These are phyloP conservation scores for Hydropotes inermis DNA, from an alignment of 2,113 vertebrate genomes.

Conservation along the genomic window DNA sequence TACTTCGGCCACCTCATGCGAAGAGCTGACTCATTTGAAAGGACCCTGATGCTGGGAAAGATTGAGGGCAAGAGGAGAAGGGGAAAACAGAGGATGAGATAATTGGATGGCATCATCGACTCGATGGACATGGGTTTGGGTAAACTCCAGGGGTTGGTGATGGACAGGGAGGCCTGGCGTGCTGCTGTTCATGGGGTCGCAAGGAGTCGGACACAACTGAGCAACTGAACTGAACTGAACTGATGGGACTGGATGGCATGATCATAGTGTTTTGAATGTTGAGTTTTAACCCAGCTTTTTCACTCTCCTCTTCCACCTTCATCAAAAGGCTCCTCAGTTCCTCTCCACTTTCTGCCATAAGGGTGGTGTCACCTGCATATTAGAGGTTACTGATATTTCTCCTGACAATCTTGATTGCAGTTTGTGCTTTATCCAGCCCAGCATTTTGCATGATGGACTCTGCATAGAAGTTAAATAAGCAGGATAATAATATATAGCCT, in stretches of 20 bases:
- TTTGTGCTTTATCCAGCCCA: neutral
- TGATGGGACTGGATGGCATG: neutral
- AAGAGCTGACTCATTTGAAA: too few species aligned
- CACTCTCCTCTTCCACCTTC: neutral
- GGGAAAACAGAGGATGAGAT: too few species aligned
- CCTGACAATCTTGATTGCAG: neutral
- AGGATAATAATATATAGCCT: neutral
- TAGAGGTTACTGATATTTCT: neutral
- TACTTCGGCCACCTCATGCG: too few species aligned
- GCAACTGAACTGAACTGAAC: too few species aligned
- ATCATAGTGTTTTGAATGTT: neutral
- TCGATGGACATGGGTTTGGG: too few species aligned
- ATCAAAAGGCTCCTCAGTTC: neutral
- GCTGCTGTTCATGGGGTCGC: too few species aligned
- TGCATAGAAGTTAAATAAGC: neutral
- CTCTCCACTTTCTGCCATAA: neutral
- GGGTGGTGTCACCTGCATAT: neutral
- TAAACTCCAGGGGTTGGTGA: too few species aligned
- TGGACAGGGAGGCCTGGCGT: too few species aligned
- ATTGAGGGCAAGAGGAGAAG: too few species aligned
- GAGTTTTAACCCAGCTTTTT: neutral
- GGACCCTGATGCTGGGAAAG: too few species aligned
- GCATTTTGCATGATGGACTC: neutral
- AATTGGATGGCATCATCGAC: too few species aligned
- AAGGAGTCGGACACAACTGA: too few species aligned